These are phyloP conservation scores for Agonopterix arenella DNA, from an alignment of 2,888 invertebrate genomes.

Conservation along the genomic window DNA sequence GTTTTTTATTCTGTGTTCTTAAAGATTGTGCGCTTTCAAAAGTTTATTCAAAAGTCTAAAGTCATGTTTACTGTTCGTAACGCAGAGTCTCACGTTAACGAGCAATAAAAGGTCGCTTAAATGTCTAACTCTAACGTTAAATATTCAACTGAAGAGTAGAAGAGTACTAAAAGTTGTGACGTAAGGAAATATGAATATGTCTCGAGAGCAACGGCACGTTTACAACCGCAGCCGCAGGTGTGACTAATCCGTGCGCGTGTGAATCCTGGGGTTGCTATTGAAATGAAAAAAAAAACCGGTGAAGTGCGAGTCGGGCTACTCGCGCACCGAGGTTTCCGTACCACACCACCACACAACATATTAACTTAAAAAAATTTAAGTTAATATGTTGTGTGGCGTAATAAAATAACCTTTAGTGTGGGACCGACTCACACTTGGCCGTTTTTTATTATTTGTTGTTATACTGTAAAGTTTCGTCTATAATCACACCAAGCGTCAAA, in stretches of 20 bases:
- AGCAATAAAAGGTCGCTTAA: constrained; percentile 24
- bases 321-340: no score
- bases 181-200: constrained; percentile 16
- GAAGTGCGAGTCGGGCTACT: no score
- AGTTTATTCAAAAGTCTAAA: neutral
- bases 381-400: no score
- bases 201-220: constrained; percentile 34
- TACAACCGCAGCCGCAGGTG: constrained; percentile 37
- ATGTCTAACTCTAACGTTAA: constrained; percentile 19
- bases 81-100: constrained; percentile 16
- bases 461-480: no score
- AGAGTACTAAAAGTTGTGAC: constrained; percentile 30
- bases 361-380: no score
- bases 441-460: no score
- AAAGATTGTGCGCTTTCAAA: no score
- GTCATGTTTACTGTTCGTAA: neutral
- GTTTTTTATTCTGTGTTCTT: no score
- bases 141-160: constrained; percentile 26
- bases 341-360: no score
- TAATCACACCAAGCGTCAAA: no score
- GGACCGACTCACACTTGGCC: no score
- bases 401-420: no score
- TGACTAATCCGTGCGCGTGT: constrained; percentile 38
- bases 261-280: constrained; percentile 5
- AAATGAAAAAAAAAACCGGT: neutral